Percentiles rank a stretch among this genome's conserved stretches.
Conservation (phyloP, 2,113 vertebrate genomes). For the Ophiodon elongatus region DNA sequence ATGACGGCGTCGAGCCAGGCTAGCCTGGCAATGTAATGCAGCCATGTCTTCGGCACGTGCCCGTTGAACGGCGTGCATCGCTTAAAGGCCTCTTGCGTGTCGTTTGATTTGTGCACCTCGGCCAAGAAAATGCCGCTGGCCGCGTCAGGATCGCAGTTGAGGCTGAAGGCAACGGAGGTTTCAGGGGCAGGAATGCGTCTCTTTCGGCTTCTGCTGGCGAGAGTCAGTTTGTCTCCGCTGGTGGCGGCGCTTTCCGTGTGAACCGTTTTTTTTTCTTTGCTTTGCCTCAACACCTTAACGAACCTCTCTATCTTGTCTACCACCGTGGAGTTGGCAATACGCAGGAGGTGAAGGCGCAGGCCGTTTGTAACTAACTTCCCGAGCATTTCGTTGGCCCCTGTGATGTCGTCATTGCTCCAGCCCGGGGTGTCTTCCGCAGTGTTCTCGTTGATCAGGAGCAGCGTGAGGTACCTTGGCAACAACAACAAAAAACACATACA, state of each 20-base stretch:
- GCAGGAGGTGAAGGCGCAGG: neutral
- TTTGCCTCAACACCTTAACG: too few species aligned
- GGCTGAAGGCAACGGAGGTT: neutral
- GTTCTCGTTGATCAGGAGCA: neutral
- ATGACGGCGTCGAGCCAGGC: neutral
- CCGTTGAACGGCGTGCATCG: neutral
- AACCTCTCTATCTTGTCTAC: neutral
- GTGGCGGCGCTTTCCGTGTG: too few species aligned
- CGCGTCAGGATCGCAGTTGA: slow-evolving; percentile 9
- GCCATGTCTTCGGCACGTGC: neutral
- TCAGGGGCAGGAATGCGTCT: neutral
- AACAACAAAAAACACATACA: neutral
- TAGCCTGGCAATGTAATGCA: neutral
- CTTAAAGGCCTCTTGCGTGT: neutral
- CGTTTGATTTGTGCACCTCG: neutral
- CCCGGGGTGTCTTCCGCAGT: neutral
- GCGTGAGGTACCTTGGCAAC: neutral
- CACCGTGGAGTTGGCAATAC: neutral
- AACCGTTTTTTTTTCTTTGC: too few species aligned
- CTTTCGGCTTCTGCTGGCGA: neutral
- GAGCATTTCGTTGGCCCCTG: accelerated
- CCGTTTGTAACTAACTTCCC: accelerated
- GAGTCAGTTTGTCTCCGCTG: too few species aligned
- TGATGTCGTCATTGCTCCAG: neutral
- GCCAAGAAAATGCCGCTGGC: neutral